phyloP scores from a whole-genome alignment of 2,113 vertebrate species.

The Carlito syrichta region DNA sequence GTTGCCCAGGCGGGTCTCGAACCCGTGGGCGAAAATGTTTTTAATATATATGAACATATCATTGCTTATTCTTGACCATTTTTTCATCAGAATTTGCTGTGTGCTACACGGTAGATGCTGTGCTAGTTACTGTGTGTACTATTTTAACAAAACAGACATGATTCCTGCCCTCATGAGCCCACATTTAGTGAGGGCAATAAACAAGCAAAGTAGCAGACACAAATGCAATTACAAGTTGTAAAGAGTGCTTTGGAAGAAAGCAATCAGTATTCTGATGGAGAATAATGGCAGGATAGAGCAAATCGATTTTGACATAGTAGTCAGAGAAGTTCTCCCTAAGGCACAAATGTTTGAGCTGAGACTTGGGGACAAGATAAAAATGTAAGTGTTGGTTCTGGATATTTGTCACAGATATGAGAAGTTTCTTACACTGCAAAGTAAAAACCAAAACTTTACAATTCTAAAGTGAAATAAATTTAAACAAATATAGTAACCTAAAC shows the following conservation, averaged over 20 bases:
- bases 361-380: background rate
- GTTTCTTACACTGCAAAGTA: constrained; percentile 1
- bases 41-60: background rate
- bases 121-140: background rate
- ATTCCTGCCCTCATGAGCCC: background rate
- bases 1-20: too few species aligned
- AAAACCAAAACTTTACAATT: constrained; percentile 15
- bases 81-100: constrained; percentile 12
- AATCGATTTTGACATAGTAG: background rate
- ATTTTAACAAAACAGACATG: constrained; percentile 9
- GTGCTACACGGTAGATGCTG: background rate
- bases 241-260: background rate
- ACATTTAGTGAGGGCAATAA: background rate
- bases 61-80: background rate
- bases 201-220: background rate
- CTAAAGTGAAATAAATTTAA: background rate
- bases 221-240: background rate
- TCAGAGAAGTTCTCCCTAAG: background rate
- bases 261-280: too few species aligned
- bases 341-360: background rate
- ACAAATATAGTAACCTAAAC: background rate
- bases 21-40: too few species aligned
- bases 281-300: background rate
- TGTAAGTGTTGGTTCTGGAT: background rate
- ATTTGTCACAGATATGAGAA: background rate